phyloP scores from a whole-genome alignment of 1,140 invertebrate species.

The Eueides isabella region DNA sequence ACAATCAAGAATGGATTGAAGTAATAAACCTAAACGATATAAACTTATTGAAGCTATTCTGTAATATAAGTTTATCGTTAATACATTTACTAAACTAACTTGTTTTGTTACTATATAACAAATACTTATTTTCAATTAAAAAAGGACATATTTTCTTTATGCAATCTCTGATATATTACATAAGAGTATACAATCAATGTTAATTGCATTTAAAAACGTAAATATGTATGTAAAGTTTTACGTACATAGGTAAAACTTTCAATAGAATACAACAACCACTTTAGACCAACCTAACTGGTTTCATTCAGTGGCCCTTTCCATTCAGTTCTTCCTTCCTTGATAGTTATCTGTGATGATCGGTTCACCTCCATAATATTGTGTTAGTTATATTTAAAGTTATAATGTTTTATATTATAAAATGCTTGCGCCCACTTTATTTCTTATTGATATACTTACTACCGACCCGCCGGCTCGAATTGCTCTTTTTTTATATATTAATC shows the following conservation, averaged over 20 bases:
- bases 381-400: too few relatives aligned
- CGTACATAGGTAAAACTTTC: background rate
- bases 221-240: too few relatives aligned
- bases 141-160: too few relatives aligned
- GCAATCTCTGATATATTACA: too few relatives aligned
- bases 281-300: slow-evolving; percentile 36
- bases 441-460: too few relatives aligned
- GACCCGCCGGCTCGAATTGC: too few relatives aligned
- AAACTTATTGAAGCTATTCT: background rate
- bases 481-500: too few relatives aligned
- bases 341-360: slow-evolving; percentile 29
- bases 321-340: slow-evolving; percentile 28
- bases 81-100: background rate
- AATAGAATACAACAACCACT: background rate
- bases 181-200: too few relatives aligned
- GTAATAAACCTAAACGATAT: background rate
- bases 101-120: too few relatives aligned
- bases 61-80: background rate
- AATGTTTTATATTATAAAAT: background rate
- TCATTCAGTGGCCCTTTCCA: slow-evolving; percentile 42
- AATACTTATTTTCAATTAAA: too few relatives aligned
- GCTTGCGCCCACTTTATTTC: background rate
- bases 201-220: too few relatives aligned
- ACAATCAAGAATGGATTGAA: background rate
- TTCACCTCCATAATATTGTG: slow-evolving; percentile 21